Conservation (phyloP, 2,113 vertebrate genomes). For the Pica pica region DNA sequence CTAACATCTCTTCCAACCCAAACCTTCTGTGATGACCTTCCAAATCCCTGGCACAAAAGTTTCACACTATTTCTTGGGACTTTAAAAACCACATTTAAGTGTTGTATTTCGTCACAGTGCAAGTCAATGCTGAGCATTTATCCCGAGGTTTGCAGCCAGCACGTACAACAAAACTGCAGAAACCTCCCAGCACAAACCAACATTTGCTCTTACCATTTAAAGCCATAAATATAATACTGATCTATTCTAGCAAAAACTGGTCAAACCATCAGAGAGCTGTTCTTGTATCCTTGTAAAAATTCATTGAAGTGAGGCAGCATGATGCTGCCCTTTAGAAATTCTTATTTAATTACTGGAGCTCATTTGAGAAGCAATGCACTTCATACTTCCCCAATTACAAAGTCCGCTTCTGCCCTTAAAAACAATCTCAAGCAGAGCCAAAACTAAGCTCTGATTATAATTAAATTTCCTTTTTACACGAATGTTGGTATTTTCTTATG, state of each 20-base stretch:
- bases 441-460: slow-evolving; percentile 2
- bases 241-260: background rate
- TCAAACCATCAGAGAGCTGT: background rate
- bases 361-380: background rate
- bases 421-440: background rate
- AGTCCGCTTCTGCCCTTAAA: background rate
- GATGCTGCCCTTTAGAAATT: background rate
- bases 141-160: background rate
- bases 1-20: background rate
- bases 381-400: background rate
- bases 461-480: background rate
- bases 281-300: background rate
- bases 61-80: background rate
- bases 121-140: background rate
- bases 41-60: background rate
- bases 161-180: background rate
- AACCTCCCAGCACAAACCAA: background rate
- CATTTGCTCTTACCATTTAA: background rate
- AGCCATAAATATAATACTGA: background rate
- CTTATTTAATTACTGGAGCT: background rate
- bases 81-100: background rate
- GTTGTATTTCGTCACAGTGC: background rate
- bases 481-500: background rate
- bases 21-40: background rate
- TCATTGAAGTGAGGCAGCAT: background rate